These are phyloP conservation scores for Siniperca knerii DNA, from an alignment of 2,113 vertebrate species.

Conservation along the genomic window DNA sequence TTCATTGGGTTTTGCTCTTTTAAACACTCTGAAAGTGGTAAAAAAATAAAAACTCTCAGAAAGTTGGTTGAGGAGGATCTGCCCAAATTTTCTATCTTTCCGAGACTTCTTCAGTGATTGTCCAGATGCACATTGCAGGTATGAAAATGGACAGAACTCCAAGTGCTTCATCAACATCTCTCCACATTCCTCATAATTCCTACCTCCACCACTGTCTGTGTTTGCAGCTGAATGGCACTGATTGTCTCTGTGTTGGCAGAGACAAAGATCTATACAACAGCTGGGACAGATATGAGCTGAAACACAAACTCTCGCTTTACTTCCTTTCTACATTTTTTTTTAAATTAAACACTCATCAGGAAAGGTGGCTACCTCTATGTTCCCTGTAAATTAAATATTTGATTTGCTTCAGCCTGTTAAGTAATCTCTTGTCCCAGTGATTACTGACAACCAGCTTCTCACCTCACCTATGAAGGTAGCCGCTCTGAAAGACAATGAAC, in stretches of 20 bases:
- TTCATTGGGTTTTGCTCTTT: background rate
- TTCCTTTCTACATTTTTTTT: background rate
- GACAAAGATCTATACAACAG: background rate
- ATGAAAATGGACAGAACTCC: constrained; percentile 3
- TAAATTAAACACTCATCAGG: background rate
- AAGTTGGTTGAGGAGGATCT: background rate
- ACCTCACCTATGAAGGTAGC: background rate
- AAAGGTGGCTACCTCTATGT: background rate
- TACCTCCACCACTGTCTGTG: background rate
- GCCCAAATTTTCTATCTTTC: background rate
- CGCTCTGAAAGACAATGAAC: background rate
- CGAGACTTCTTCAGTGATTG: background rate
- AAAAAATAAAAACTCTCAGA: background rate
- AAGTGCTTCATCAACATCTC: background rate
- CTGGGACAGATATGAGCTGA: background rate
- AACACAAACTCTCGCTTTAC: background rate
- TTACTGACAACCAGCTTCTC: background rate
- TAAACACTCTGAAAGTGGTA: background rate
- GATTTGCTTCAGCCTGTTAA: background rate
- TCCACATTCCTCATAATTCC: background rate
- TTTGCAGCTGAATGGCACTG: background rate
- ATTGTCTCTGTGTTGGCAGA: background rate
- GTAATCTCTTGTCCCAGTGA: background rate
- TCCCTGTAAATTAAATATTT: background rate
- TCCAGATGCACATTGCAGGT: background rate